Conservation (phyloP, 2,113 vertebrate genomes). For the Dipodomys ordii region DNA sequence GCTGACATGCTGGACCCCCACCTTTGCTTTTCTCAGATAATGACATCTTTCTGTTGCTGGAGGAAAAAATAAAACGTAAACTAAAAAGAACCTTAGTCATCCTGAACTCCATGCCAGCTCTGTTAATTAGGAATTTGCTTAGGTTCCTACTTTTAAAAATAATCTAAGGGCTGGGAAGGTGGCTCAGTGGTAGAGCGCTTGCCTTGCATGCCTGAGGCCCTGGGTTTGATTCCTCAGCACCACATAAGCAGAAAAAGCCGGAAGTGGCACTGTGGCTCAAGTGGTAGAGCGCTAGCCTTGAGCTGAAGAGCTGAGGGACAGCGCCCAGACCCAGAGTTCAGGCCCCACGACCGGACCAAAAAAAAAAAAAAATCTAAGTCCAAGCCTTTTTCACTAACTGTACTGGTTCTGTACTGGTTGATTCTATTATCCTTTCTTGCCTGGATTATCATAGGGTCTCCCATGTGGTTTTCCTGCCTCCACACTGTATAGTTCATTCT, state of each 20-base stretch:
- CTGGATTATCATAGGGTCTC: not conserved
- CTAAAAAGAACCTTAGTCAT: not conserved
- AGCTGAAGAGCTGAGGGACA: too few relatives aligned
- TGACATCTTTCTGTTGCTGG: constrained; percentile 17
- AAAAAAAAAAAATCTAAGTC: too few relatives aligned
- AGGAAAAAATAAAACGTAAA: not conserved
- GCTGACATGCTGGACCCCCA: not conserved
- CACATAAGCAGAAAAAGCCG: too few relatives aligned
- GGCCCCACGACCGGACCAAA: too few relatives aligned
- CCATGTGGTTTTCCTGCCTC: not conserved
- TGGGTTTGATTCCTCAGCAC: too few relatives aligned
- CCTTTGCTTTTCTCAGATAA: not conserved
- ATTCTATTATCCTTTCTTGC: not conserved
- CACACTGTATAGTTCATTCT: constrained; percentile 3
- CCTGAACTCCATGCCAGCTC: not conserved
- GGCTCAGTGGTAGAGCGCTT: too few relatives aligned
- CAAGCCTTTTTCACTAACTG: not conserved
- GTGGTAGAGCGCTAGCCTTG: too few relatives aligned
- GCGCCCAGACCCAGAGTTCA: too few relatives aligned
- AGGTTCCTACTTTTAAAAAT: constrained; percentile 8
- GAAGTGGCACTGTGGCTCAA: too few relatives aligned
- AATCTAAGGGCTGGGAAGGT: too few relatives aligned
- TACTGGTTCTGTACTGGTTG: not conserved
- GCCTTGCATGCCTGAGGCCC: too few relatives aligned
- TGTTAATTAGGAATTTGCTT: not conserved